Conservation (phyloP, 2,797 vertebrate genomes). For the Chaetophractus vellerosus region DNA sequence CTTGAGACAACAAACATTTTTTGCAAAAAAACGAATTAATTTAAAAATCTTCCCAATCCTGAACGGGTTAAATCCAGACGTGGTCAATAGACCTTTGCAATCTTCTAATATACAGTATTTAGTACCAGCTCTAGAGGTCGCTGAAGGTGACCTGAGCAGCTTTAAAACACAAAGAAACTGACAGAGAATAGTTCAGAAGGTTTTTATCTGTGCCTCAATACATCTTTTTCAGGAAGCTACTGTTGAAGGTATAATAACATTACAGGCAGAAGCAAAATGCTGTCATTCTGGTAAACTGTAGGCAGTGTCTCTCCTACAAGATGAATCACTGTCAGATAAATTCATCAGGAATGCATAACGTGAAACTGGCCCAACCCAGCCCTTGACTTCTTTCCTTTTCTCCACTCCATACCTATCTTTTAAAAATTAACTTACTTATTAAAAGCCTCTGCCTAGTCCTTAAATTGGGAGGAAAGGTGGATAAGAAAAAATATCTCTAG, state of each 20-base stretch:
- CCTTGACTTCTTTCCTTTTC: slow-evolving; percentile 18
- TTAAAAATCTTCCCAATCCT: slow-evolving; percentile 24
- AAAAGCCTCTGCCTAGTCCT: neutral
- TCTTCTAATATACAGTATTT: slow-evolving; percentile 69
- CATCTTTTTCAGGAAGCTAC: slow-evolving; percentile 73
- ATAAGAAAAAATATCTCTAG: slow-evolving; percentile 14
- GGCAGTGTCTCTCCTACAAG: neutral
- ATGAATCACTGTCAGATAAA: neutral
- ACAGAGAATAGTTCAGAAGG: slow-evolving; percentile 64
- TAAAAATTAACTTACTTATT: slow-evolving; percentile 30
- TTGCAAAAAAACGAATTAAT: neutral
- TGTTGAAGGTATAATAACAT: slow-evolving; percentile 66
- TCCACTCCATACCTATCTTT: slow-evolving; percentile 1
- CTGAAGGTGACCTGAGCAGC: slow-evolving; percentile 74
- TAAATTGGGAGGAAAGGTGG: neutral
- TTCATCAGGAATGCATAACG: neutral
- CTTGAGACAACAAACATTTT: neutral
- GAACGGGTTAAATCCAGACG: neutral
- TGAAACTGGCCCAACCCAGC: neutral
- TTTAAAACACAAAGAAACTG: slow-evolving; percentile 72
- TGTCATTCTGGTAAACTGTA: slow-evolving; percentile 58
- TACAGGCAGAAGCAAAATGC: slow-evolving; percentile 56
- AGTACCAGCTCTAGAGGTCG: slow-evolving; percentile 48
- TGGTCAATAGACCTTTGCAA: slow-evolving; percentile 60
- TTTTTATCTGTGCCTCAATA: slow-evolving; percentile 69